Evolutionary conservation across 2,888 invertebrate species (phyloP), one percentile per base, ranked within the genome.

Genomic region (Agrochola circellaris): DNA sequence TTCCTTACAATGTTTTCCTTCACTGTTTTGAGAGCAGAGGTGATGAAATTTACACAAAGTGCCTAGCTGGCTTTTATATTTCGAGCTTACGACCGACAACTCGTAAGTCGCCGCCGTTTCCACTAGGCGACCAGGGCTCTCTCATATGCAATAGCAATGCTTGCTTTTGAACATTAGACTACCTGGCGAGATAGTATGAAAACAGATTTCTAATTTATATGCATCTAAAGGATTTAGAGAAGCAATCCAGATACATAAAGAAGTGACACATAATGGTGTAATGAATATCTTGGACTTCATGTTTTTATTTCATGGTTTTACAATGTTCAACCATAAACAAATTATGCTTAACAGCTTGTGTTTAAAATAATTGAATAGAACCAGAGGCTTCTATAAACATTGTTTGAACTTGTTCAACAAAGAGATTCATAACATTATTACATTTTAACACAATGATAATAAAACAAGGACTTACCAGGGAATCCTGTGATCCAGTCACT

Each of bases 401-500:
- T 61, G 3, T 51, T 38, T 15, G 17, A 17, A 61, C 7, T 62
- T 48, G 7, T 26, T 26, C 5, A 62, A 80, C 26, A 80, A 67
- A 26, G 26, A 9, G 2, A 79, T 77, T 34, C 9, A 9, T 30
- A 17, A 26, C 17, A 4, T 2, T 26, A 70, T 30, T n/a, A 20
- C 17, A 42, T 75, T 62, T 26, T 77, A 23, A 65, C 0, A 38
- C 13, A 38, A 62, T 73, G 15, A 34, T 65, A 71, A 56, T 38
- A 13, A 74, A 15, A 66, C n/a, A 70, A 58, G 54, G 62, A 92
- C 97, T 95, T 92, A 98, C 98, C 95, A 98, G 97, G 89, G 98
- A 98, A 94, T 98, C 98, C 94, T 98, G 98, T 71, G 98, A 98
- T 77, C 99, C 99, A 56, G 99, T 99, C 51, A 99, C 98, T 88